Evolutionary conservation across 2,797 vertebrate genomes (phyloP).

Genomic region (Crenuchus spilurus): DNA sequence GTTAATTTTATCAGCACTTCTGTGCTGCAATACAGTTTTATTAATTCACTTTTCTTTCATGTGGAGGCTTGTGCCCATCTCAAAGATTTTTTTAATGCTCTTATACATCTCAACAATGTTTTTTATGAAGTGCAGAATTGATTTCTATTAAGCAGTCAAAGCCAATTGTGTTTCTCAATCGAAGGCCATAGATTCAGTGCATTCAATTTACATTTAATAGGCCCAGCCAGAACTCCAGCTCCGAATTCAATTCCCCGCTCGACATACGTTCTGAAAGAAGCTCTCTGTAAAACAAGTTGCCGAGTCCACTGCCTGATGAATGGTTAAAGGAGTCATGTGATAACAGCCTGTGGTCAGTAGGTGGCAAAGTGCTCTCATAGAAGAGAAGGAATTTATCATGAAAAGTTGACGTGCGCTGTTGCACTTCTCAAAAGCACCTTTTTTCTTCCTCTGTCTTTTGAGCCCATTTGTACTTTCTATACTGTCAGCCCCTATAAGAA

Average conservation of each 20-base stretch:
- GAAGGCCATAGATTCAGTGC: background rate
- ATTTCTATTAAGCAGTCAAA: conserved; percentile 1
- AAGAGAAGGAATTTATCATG: conserved; percentile 57
- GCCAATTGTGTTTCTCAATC: conserved; percentile 1
- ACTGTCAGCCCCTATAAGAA: background rate
- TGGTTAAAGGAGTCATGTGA: conserved; percentile 58
- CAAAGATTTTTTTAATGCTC: conserved; percentile 62
- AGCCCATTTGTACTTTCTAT: background rate
- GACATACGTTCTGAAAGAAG: background rate
- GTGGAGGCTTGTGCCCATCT: conserved; percentile 54
- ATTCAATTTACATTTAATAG: conserved; percentile 6
- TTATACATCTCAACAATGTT: conserved; percentile 51
- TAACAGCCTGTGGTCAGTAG: conserved; percentile 72
- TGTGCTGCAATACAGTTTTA: conserved; percentile 24
- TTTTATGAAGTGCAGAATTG: background rate
- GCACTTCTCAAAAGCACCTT: conserved; percentile 39
- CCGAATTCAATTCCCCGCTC: background rate
- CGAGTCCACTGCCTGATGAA: background rate
- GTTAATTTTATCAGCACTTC: conserved; percentile 67
- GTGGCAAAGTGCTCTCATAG: conserved; percentile 76
- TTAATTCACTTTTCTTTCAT: conserved; percentile 65
- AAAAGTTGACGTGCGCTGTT: conserved; percentile 31
- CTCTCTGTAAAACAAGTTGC: background rate
- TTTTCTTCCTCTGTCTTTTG: background rate
- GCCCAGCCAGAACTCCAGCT: background rate